phyloP scores from a whole-genome alignment of 1,140 invertebrate species.

The Periplaneta americana region DNA sequence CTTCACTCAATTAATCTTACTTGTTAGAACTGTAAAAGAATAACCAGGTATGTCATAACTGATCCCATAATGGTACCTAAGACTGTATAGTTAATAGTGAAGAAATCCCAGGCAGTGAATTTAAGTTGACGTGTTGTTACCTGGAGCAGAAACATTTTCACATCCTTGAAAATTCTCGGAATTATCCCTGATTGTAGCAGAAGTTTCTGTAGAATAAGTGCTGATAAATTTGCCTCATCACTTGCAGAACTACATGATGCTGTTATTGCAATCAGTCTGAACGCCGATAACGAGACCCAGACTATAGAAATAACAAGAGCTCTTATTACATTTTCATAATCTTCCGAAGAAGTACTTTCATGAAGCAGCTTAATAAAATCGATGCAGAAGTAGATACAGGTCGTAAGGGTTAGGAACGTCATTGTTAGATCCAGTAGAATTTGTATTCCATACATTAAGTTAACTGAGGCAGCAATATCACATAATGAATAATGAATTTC shows the following conservation, averaged over 20 bases:
- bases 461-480: neutral
- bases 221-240: neutral
- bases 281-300: neutral
- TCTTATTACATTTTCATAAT: neutral
- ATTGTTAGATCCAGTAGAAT: neutral
- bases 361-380: neutral
- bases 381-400: neutral
- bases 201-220: neutral
- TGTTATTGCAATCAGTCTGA: no score
- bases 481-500: neutral
- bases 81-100: neutral
- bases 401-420: neutral
- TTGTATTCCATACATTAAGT: neutral
- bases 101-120: neutral
- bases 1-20: no score
- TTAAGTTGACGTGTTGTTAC: neutral
- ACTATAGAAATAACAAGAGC: neutral
- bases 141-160: neutral
- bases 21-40: no score
- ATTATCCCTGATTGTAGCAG: no score
- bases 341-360: neutral
- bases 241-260: neutral
- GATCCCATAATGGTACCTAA: neutral
- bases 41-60: no score
- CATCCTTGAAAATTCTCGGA: neutral